Evolutionary conservation across 2,113 vertebrate species (phyloP), one percentile per base, ranked within the genome.

Genomic region (Cebus imitator): DNA sequence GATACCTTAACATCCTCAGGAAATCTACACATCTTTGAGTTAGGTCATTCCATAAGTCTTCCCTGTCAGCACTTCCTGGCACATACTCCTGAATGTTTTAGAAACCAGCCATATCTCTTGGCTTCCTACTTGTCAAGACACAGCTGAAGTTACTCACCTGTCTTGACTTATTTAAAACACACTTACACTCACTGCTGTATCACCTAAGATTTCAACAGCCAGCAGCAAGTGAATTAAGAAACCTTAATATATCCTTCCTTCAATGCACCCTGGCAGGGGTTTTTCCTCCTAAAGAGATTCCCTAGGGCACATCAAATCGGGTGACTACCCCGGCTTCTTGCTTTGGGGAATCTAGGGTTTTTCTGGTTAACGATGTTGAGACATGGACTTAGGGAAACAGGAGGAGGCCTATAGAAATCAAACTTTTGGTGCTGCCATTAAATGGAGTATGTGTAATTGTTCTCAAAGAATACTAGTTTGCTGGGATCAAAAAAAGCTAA

Each of bases 91-190:
- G 58, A 57, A 57, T 94, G 82, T 97, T 96, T 96, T 90, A 72
- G 81, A 90, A 97, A 43, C 27, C 37, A 96, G 25, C 32, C 55
- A 2, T 43, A 61, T 82, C 70, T 94, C 40, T 58, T 91, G 64
- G 45, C 78, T 89, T 92, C 50, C n/a, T 55, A 45, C 72, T 58
- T 96, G 72, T 90, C 85, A 92, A 61, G 87, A 96, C 40, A 87
- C n/a, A 48, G 81, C 43, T 85, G 84, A 96, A 90, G 45, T 95
- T 50, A 72, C 52, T 93, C 25, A 57, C 61, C 76, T 58, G 52
- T 81, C 57, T 92, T 96, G 86, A 92, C 86, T 89, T 93, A 89
- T 93, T 93, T 96, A 93, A 95, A 96, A 37, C 27, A 80, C 10
- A 48, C 37, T 91, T 73, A 75, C 1, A 55, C 27, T 37, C n/a